phyloP scores from a whole-genome alignment of 2,888 invertebrate species.

The Netelia virgata region DNA sequence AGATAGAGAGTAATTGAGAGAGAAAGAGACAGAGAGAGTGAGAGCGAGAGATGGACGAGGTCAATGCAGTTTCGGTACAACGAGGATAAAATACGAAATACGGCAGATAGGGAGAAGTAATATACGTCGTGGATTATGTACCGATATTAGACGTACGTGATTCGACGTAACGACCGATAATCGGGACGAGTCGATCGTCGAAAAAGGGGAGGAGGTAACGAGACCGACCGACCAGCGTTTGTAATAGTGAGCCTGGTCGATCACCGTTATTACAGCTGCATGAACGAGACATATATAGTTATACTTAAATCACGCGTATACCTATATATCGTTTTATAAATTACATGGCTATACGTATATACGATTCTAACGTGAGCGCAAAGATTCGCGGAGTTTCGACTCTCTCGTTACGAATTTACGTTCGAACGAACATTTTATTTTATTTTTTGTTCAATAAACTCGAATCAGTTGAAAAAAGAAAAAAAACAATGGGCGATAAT shows the following conservation, averaged over 20 bases:
- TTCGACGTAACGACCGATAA: constrained; percentile 52
- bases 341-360: neutral
- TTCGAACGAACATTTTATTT: constrained; percentile 14
- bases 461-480: too few species aligned
- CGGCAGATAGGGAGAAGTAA: neutral
- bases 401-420: constrained; percentile 50
- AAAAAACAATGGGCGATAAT: too few species aligned
- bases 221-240: constrained; percentile 23
- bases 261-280: constrained; percentile 57
- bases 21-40: neutral
- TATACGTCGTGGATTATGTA: constrained; percentile 34
- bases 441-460: neutral
- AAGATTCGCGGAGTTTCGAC: neutral
- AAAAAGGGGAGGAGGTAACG: constrained; percentile 2
- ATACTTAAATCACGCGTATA: neutral
- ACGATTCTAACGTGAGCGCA: constrained; percentile 10
- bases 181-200: constrained; percentile 32
- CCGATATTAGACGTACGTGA: constrained; percentile 54
- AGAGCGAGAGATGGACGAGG: constrained; percentile 15
- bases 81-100: constrained; percentile 6
- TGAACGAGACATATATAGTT: constrained; percentile 5
- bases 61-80: constrained; percentile 35
- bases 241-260: constrained; percentile 45
- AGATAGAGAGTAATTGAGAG: neutral
- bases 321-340: neutral